Evolutionary conservation across 2,888 invertebrate species (phyloP), one percentile per base, ranked within the genome.

Genomic region (Tortricodes alternella): DNA sequence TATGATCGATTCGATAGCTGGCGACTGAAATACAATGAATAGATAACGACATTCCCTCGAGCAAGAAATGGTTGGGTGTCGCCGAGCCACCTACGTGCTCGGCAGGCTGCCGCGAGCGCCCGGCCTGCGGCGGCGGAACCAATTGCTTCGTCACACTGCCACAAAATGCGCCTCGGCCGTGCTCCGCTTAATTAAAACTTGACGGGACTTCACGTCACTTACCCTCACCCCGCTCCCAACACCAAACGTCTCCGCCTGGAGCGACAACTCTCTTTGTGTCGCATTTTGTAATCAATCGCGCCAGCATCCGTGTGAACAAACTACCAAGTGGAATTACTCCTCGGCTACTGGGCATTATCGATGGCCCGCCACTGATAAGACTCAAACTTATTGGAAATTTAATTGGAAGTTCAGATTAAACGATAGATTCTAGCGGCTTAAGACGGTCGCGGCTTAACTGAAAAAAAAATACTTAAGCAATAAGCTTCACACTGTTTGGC

Each of bases 141-240:
- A 80, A 90, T 89, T 75, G 81, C 70, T 89, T 71, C 79, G 88
- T 85, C 87, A 87, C 83, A 83, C 80, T 71, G 78, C 78, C 66
- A 82, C 82, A 64, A 85, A 85, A 86, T 76, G 82, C 84, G 81
- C 79, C 75, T 76, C 70, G 71, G 68, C 77, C 75, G 74, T 79
- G 86, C 81, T 78, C 67, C 78, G 84, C 78, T 85, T 89, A 89
- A 89, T 89, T 88, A 89, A 88, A 87, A 85, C 76, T 73, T 83
- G 80, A 82, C 80, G 83, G 83, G 81, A 83, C 82, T 75, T 80
- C 85, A 83, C 79, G 80, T 81, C 81, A 75, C 73, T 76, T 76
- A 79, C 75, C 78, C 73, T 66, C 65, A 55, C 62, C 65, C 61
- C 58, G 63, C 63, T 67, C 71, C 76, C 73, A 71, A 66, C 66